These are phyloP conservation scores for Caranx ignobilis DNA, from an alignment of 2,113 vertebrate species.

Conservation along the genomic window DNA sequence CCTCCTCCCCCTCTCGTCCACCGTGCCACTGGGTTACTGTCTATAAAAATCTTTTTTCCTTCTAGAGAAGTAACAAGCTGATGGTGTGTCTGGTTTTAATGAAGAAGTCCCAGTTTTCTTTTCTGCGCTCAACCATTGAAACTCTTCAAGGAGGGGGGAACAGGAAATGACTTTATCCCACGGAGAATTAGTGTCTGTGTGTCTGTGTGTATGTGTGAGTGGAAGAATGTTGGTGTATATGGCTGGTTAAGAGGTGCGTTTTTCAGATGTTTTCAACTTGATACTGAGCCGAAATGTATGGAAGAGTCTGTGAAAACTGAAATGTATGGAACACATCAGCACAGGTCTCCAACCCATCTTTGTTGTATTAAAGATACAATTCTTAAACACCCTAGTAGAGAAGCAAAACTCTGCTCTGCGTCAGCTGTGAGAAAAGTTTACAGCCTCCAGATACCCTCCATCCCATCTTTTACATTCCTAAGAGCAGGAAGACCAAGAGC, in stretches of 20 bases:
- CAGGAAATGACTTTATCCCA: conserved; percentile 85
- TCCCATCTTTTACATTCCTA: conserved; percentile 62
- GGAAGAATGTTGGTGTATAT: conserved; percentile 53
- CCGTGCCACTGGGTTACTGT: conserved; percentile 13
- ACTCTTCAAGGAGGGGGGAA: conserved; percentile 46
- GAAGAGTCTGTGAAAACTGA: conserved; percentile 16
- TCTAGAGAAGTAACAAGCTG: conserved; percentile 45
- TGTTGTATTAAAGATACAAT: not conserved
- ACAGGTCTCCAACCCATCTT: not conserved
- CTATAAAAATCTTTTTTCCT: conserved; percentile 47
- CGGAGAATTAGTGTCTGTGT: conserved; percentile 65
- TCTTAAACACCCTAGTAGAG: not conserved
- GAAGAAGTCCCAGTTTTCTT: conserved; percentile 74
- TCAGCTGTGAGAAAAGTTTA: conserved; percentile 54
- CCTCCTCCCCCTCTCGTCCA: not conserved
- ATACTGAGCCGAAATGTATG: conserved; percentile 20
- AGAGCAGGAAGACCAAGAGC: conserved; percentile 22
- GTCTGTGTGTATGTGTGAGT: conserved; percentile 27
- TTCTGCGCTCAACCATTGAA: conserved; percentile 70
- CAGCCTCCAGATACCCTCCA: conserved; percentile 36
- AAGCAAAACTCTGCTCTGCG: conserved; percentile 19
- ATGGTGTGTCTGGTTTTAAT: conserved; percentile 81
- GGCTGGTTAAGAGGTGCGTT: conserved; percentile 39
- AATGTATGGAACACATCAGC: conserved; percentile 9
- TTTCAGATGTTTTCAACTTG: conserved; percentile 75